Base-by-base conservation (phyloP, 1,140 invertebrate genomes). In the Drosophila neocordata region DNA sequence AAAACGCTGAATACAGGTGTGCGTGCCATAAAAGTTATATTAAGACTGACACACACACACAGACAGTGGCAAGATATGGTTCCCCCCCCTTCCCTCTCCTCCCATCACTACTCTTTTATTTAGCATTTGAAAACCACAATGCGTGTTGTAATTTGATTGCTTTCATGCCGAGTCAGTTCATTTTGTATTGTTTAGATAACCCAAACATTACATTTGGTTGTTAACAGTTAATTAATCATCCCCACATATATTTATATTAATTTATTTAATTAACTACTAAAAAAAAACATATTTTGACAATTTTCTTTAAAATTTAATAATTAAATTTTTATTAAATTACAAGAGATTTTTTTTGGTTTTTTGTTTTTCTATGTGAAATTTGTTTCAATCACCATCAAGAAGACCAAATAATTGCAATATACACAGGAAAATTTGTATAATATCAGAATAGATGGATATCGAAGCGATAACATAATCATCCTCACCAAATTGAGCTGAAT, bases 1-100 rank as follows among this genome's bases (percentile, higher is more conserved):
- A 63, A 11, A 48, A 48, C 41, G 15, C 41, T 22, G 35, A 59
- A 37, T 24, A 59, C 58, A 72, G 60, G 72, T 59, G 78, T 81
- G 79, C 79, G 72, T 84, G 65, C 69, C 73, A 77, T 84, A 77
- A 85, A 84, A 77, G 71, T 77, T 77, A 80, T 77, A 62, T 53
- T 41, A 22, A 48, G 31, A 34, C 67, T 57, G 41, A 35, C 7
- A 31, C 4, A 6, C 0, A 31, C 1, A 31, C 5, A 31, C 1
- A 31, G 27, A 31, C 6, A 31, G 4, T 1, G 27, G 27, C 5
- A 6, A 31, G 27, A 31, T 3, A 31, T 4, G 27, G 27, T 31
- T 4, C 27, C 4, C 27, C 6, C 2, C 7, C 27, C 7, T 6
- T 31, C 27, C 0, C 27, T 1, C 27, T 31, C 27, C 6, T 7